Percentiles rank a stretch among this genome's conserved stretches.
Evolutionary conservation across 2,113 vertebrate genomes (phyloP).

Genomic region (Entelurus aequoreus): DNA sequence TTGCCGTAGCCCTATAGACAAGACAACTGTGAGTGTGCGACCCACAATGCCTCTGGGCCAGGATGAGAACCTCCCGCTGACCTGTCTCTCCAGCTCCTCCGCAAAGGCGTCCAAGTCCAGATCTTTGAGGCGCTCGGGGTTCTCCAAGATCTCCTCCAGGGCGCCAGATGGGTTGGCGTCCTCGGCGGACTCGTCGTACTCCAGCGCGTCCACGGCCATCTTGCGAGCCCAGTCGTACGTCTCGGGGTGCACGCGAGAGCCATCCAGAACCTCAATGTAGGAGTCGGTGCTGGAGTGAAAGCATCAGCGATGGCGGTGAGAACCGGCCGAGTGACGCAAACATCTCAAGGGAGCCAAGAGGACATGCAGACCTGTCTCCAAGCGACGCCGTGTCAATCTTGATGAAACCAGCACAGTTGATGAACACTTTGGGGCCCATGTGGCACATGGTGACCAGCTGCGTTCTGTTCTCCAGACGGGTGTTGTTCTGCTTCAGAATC

Average conservation of each 20-base stretch:
- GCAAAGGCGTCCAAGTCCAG: constrained; percentile 96
- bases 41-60: background rate
- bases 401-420: constrained; percentile 98
- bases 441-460: constrained; percentile 98
- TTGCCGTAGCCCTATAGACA: constrained; percentile 88
- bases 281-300: constrained; percentile 85
- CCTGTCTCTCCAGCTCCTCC: constrained; percentile 97
- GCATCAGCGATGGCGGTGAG: background rate
- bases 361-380: constrained; percentile 82
- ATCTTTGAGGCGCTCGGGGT: constrained; percentile 94
- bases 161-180: constrained; percentile 98
- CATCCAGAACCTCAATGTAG: constrained; percentile 96
- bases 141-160: constrained; percentile 95
- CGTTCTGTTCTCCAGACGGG: constrained; percentile 93
- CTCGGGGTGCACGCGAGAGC: constrained; percentile 95
- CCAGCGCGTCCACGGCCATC: constrained; percentile 96
- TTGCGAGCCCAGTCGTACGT: constrained; percentile 98
- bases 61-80: constrained; percentile 38
- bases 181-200: constrained; percentile 95
- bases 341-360: too few relatives aligned
- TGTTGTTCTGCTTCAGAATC: constrained; percentile 99
- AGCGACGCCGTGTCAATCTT: constrained; percentile 96
- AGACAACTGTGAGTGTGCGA: background rate
- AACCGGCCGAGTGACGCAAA: background rate
- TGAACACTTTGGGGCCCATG: constrained; percentile 99